Evolutionary conservation across 2,113 vertebrate species (phyloP).

Genomic region (Salminus brasiliensis): DNA sequence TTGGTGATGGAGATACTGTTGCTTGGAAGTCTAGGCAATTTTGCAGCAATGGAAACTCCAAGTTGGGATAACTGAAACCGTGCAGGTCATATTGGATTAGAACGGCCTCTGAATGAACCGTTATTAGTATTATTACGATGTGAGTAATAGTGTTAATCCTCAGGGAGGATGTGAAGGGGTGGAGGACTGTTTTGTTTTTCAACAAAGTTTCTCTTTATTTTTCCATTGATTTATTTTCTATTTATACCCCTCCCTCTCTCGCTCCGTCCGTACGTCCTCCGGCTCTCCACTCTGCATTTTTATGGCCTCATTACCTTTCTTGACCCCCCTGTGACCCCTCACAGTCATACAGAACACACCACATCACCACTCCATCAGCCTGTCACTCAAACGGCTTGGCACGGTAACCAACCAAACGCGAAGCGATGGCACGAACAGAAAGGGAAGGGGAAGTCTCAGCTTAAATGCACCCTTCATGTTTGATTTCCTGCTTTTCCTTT

Average conservation of each 20-base stretch:
- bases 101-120: background rate
- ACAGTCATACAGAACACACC: conserved; percentile 60
- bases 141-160: background rate
- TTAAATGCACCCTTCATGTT: too few species aligned
- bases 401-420: conserved; percentile 3
- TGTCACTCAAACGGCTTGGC: conserved; percentile 60
- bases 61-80: background rate
- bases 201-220: background rate
- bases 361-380: conserved; percentile 65
- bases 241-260: conserved; percentile 10
- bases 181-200: background rate
- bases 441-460: background rate
- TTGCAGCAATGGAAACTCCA: background rate
- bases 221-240: conserved; percentile 11
- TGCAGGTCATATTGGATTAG: background rate
- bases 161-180: background rate
- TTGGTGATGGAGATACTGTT: background rate
- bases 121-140: background rate
- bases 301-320: conserved; percentile 70
- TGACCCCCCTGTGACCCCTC: conserved; percentile 58
- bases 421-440: background rate
- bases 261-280: background rate
- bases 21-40: background rate
- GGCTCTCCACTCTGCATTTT: conserved; percentile 59
- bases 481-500: background rate